phyloP scores from a whole-genome alignment of 2,113 vertebrate species.

The Tyrannus savana region DNA sequence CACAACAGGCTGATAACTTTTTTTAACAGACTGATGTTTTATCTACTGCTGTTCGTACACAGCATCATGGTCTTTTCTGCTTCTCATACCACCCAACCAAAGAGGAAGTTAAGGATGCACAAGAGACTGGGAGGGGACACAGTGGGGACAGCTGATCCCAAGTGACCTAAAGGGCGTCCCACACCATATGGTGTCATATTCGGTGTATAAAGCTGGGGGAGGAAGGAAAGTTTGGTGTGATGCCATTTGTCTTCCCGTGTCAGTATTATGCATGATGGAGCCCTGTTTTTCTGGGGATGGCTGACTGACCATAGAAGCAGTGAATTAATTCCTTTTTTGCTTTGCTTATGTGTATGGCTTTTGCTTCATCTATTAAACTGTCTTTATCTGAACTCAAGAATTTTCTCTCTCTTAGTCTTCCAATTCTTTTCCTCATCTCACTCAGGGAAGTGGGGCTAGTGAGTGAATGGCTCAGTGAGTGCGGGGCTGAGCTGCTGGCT shows the following conservation, averaged over 20 bases:
- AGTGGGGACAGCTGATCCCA: neutral
- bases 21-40: neutral
- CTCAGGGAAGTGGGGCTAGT: rapidly evolving
- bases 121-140: neutral
- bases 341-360: neutral
- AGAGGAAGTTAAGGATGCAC: neutral
- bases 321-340: neutral
- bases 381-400: neutral
- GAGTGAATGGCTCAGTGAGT: neutral
- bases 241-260: rapidly evolving
- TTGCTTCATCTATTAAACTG: neutral
- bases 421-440: neutral
- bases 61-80: neutral
- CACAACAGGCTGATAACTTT: neutral
- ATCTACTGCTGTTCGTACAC: too few relatives aligned
- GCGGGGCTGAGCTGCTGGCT: neutral
- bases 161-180: neutral
- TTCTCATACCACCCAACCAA: rapidly evolving
- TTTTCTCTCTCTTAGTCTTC: neutral
- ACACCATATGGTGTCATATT: too few relatives aligned
- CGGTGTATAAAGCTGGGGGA: neutral
- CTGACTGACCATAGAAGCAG: neutral
- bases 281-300: neutral
- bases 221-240: rapidly evolving
- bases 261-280: rapidly evolving